Conservation (phyloP, 2,797 vertebrate species). For the Cyclopterus lumpus region DNA sequence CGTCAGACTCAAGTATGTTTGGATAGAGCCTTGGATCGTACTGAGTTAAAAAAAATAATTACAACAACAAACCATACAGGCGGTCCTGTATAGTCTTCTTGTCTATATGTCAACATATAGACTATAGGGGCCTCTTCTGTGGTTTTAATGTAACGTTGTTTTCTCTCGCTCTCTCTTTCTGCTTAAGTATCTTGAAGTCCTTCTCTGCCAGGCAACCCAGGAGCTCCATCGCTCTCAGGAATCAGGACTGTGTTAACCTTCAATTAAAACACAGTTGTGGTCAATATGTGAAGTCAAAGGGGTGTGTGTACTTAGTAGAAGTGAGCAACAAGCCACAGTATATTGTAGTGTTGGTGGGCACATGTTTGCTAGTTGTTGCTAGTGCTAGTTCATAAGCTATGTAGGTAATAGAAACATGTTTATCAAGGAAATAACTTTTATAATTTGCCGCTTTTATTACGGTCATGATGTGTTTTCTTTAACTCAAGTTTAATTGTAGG, state of each 20-base stretch:
- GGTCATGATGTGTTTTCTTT: not conserved
- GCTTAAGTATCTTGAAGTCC: slow-evolving; percentile 29
- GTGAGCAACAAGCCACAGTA: not conserved
- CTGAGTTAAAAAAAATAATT: slow-evolving; percentile 31
- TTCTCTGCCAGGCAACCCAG: slow-evolving; percentile 32
- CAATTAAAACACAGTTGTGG: slow-evolving; percentile 41
- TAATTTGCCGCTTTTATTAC: slow-evolving; percentile 11
- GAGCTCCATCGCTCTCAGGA: slow-evolving; percentile 18
- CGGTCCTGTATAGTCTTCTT: slow-evolving; percentile 46
- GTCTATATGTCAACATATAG: slow-evolving; percentile 57
- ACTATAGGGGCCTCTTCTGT: slow-evolving; percentile 48
- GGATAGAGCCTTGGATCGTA: slow-evolving; percentile 57
- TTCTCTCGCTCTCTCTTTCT: slow-evolving; percentile 8
- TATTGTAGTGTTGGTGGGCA: not conserved
- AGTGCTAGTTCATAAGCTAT: not conserved
- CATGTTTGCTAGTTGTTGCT: not conserved
- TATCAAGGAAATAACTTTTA: slow-evolving; percentile 10
- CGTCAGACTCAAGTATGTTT: slow-evolving; percentile 68
- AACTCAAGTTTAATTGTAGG: slow-evolving; percentile 19
- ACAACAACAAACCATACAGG: slow-evolving; percentile 60
- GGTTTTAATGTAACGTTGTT: slow-evolving; percentile 42
- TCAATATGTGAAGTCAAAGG: slow-evolving; percentile 32
- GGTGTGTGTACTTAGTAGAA: slow-evolving; percentile 17
- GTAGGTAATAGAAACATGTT: not conserved
- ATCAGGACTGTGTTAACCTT: slow-evolving; percentile 32